phyloP scores from a whole-genome alignment of 2,797 vertebrate genomes.

The Phylloscopus collybita region DNA sequence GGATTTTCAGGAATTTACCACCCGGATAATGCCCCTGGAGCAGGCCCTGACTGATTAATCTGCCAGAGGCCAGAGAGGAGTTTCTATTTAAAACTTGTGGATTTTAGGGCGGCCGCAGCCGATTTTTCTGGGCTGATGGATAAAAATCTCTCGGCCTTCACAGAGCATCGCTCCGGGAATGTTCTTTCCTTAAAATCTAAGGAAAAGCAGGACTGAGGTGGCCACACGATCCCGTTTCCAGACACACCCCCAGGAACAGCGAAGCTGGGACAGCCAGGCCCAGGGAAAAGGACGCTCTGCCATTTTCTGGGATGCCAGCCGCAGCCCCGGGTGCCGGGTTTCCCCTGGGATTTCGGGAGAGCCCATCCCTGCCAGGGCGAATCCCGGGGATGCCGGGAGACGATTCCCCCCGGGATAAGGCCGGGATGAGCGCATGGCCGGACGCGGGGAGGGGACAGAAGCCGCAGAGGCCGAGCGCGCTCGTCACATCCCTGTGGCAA shows the following conservation, averaged over 20 bases:
- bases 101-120: background rate
- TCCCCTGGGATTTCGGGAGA: background rate
- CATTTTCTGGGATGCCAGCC: background rate
- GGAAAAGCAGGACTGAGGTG: rapidly evolving
- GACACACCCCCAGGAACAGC: background rate
- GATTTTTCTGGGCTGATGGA: background rate
- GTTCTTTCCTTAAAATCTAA: background rate
- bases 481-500: background rate
- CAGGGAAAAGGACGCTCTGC: background rate
- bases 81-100: conserved; percentile 8
- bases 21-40: background rate
- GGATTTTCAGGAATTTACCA: background rate
- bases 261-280: too few species aligned
- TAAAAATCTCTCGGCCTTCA: background rate
- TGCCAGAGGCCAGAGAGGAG: background rate
- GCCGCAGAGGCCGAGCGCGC: background rate
- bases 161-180: rapidly evolving
- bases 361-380: background rate
- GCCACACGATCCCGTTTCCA: background rate
- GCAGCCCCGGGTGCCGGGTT: too few species aligned
- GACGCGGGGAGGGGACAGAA: background rate
- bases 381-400: background rate
- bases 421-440: background rate
- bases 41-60: background rate
- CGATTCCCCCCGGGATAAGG: background rate